phyloP scores from a whole-genome alignment of 2,888 invertebrate species.

The Pterostichus niger region DNA sequence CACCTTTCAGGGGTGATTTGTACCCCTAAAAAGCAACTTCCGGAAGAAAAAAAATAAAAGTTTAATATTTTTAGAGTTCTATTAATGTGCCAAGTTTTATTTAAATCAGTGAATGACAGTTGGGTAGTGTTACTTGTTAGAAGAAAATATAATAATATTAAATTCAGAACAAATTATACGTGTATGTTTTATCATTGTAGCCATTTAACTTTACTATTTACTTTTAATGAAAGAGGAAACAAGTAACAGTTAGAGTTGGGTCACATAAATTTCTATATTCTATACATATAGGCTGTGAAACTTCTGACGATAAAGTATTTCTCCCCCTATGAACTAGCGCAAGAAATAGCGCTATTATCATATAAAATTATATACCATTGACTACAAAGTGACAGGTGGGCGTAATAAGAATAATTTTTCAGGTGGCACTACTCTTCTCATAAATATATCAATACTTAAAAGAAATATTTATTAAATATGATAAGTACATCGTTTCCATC shows the following conservation, averaged over 20 bases:
- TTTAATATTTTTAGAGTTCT: too few relatives aligned
- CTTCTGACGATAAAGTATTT: conserved; percentile 32
- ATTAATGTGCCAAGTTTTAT: too few relatives aligned
- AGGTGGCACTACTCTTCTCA: neutral
- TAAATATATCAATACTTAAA: too few relatives aligned
- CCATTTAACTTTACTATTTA: neutral
- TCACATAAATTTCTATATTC: conserved; percentile 35
- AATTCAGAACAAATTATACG: neutral
- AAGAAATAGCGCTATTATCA: conserved; percentile 46
- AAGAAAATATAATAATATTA: neutral
- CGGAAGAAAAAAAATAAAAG: too few relatives aligned
- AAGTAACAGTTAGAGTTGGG: conserved; percentile 13
- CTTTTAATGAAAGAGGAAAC: conserved; percentile 5
- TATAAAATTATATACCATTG: conserved; percentile 34
- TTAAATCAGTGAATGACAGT: too few relatives aligned
- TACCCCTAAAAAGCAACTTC: too few relatives aligned
- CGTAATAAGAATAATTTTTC: conserved; percentile 17
- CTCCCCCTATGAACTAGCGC: neutral
- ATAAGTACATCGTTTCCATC: too few relatives aligned
- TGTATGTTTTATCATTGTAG: neutral
- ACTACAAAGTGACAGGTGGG: conserved; percentile 10
- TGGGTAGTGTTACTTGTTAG: too few relatives aligned
- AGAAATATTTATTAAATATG: too few relatives aligned
- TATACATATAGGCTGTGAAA: conserved; percentile 12
- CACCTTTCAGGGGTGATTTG: too few relatives aligned